Evolutionary conservation across 2,797 vertebrate species (phyloP).

Genomic region (Scarus forsteni): DNA sequence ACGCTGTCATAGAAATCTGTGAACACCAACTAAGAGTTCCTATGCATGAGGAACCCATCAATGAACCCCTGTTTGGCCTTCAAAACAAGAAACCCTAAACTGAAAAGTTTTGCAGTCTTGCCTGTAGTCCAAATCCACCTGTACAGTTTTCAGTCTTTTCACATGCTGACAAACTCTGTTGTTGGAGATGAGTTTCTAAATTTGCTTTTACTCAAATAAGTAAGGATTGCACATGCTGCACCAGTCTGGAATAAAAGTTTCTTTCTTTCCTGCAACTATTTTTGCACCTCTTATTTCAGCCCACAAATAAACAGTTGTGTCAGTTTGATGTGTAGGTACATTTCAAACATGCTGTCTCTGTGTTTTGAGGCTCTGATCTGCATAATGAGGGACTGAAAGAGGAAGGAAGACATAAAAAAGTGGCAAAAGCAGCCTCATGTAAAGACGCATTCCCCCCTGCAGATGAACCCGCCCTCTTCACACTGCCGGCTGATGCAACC

Average conservation of each 20-base stretch:
- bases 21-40: too few species aligned
- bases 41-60: too few species aligned
- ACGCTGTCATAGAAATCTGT: too few species aligned
- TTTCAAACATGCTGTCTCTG: slow-evolving; percentile 6
- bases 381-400: slow-evolving; percentile 2
- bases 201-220: neutral
- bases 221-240: neutral
- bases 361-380: neutral
- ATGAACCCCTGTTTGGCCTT: too few species aligned
- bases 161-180: too few species aligned
- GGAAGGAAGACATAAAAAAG: slow-evolving; percentile 20
- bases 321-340: slow-evolving; percentile 1
- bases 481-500: slow-evolving; percentile 83
- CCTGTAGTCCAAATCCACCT: too few species aligned
- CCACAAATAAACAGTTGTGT: neutral
- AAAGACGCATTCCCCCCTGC: slow-evolving; percentile 20
- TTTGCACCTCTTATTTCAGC: neutral
- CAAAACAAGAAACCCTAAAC: too few species aligned
- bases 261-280: neutral
- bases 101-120: too few species aligned
- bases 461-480: slow-evolving; percentile 23
- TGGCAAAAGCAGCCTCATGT: slow-evolving; percentile 22
- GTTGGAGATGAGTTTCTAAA: too few species aligned
- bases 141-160: too few species aligned
- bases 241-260: neutral